Evolutionary conservation across 1,140 invertebrate species (phyloP), one percentile per base, ranked within the genome.

Genomic region (Zaprionus taronus): DNA sequence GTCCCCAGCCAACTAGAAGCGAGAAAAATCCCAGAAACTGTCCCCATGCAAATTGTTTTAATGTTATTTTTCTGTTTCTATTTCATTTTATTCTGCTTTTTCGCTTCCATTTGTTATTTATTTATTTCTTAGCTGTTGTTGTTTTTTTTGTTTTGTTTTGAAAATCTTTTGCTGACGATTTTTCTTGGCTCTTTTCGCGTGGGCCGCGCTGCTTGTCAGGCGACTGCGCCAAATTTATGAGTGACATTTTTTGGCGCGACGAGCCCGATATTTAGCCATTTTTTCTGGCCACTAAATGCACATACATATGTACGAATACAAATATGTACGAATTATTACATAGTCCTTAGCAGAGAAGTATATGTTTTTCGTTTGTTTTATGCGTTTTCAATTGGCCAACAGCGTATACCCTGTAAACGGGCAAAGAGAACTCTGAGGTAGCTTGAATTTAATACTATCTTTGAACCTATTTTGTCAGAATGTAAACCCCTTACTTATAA

Each of bases 211-310:
- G 66, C 66, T 70, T 76, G 73, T 76, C 73, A 72, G 61, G 55
- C 73, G 69, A 72, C 61, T 72, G 68, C 75, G 71, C 66, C 72
- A 74, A 83, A 87, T 87, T 87, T 87, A 87, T 83, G 84, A 79
- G 81, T 87, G 84, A 83, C 78, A 89, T 74, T 87, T 81, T 73
- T 87, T 91, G 80, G 87, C 82, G 66, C 75, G 56, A 56, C 67
- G 69, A 51, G 44, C 65, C 60, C 61, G 71, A 65, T 72, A 72
- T 61, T 72, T 60, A 72, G 68, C 28, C 62, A 53, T 65, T 65
- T 71, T 56, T 55, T 28, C 63, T 20, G 47, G 51, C 70, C 38
- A 77, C 70, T 72, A 68, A 68, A 66, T 57, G 24, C 51, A 70
- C 49, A 26, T n/a, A 68, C n/a, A 66, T 34, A 58, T 65, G 38